Percentiles rank a stretch among this genome's conserved stretches.
These are phyloP conservation scores for Acronicta leporina DNA, from an alignment of 2,888 invertebrate species.

Conservation along the genomic window DNA sequence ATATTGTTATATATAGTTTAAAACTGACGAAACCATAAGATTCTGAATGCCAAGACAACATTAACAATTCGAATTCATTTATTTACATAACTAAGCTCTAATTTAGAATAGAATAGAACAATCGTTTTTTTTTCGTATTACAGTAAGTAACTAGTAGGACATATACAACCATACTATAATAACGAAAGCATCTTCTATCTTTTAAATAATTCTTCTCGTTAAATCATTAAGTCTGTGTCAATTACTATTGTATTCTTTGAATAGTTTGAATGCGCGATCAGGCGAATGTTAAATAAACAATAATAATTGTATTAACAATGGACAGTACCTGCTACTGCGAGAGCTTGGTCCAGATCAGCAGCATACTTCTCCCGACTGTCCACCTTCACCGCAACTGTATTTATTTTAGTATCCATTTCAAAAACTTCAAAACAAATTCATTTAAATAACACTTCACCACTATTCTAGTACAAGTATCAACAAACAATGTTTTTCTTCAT, in stretches of 20 bases:
- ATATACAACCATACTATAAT: too few relatives aligned
- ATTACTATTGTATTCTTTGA: neutral
- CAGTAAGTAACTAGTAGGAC: too few relatives aligned
- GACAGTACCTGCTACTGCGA: constrained; percentile 66
- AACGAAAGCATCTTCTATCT: too few relatives aligned
- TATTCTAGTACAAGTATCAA: constrained; percentile 55
- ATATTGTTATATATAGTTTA: too few relatives aligned
- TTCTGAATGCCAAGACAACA: too few relatives aligned
- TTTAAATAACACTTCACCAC: constrained; percentile 14
- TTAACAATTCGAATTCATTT: too few relatives aligned
- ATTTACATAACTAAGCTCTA: too few relatives aligned
- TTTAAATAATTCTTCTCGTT: too few relatives aligned
- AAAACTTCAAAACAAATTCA: constrained; percentile 7
- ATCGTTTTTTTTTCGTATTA: too few relatives aligned
- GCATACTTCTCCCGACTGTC: constrained; percentile 58
- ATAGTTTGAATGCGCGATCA: neutral
- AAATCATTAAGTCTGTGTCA: too few relatives aligned
- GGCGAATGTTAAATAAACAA: neutral
- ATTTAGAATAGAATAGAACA: too few relatives aligned
- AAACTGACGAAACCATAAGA: too few relatives aligned
- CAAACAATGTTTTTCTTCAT: constrained; percentile 62
- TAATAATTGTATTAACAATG: constrained; percentile 6
- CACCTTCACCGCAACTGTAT: constrained; percentile 66
- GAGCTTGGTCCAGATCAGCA: constrained; percentile 77
- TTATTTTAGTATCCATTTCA: constrained; percentile 63